Evolutionary conservation across 2,113 vertebrate genomes (phyloP), one percentile per base, ranked within the genome.

Genomic region (Girardinichthys multiradiatus): DNA sequence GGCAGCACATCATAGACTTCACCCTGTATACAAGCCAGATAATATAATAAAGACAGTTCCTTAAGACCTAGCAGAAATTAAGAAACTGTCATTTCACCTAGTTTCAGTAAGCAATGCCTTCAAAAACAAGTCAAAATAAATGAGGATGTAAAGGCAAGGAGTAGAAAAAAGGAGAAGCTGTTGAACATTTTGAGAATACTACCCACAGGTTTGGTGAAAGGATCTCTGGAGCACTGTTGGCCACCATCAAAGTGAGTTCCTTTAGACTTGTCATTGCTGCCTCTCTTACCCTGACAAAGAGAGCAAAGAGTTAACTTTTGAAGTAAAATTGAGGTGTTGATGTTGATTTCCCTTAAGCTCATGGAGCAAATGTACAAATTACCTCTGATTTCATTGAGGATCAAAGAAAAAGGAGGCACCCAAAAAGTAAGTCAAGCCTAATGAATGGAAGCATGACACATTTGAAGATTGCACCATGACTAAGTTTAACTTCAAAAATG

Each of bases 221-320:
- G 4, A 99, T 94, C 74, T 94, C 83, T 0, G 95, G 94, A 76
- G 95, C 93, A 0, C 65, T 90, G 69, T 69, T 86, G 13, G 91
- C 93, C 79, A 98, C 91, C 72, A 97, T 76, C 57, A 97, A 71
- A 0, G 95, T 99, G 88, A 99, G 77, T 2, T 98, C 95, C 95
- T 94, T 94, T 69, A 99, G 76, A 79, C 97, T 94, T 1, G 76
- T 95, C 96, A 98, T 96, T 3, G 97, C 95, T 0, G 97, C 97
- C 67, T 96, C 94, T 0, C 98, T 95, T 37, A 99, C 97, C 96
- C 98, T 99, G 79, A 73, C 31, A 27, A 26, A 33, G n/a, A 10
- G 58, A 69, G 24, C 24, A 77, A 4, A 60, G 4, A 33, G 1
- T 45, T 54, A 1, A 67, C 27, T 8, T 1, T n/a, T n/a, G n/a